Evolutionary conservation across 2,797 vertebrate genomes (phyloP), one percentile per base, ranked within the genome.

Genomic region (Ammospiza maritima): DNA sequence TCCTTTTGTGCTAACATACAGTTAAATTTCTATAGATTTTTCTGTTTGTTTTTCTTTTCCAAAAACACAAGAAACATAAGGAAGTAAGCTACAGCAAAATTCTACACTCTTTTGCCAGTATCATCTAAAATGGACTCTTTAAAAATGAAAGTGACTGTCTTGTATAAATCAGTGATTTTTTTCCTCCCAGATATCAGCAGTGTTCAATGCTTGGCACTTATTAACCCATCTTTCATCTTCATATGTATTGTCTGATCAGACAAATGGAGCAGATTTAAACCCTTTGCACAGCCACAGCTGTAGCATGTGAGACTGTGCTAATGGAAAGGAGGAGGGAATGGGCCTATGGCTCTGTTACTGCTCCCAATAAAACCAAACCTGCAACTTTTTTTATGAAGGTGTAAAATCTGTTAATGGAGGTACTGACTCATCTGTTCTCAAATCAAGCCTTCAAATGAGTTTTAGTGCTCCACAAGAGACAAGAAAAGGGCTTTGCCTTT

Each of bases 371-470:
- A 88, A 64, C 26, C 70, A 84, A 88, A 84, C 83, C 36, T 88
- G 73, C 76, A 84, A 81, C 70, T 90, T 86, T 70, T 89, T 89
- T 34, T 81, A 45, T 60, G 75, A 66, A 88, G 73, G 83, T 58
- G 54, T 93, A 75, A 89, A 94, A 88, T 77, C 76, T 95, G 79
- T 94, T 88, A 93, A 91, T 75, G 79, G 85, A 93, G 54, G 66
- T 78, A 88, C 67, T 82, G 92, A 76, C 62, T 92, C 82, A 57
- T 84, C 94, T 82, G 60, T 65, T 96, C 80, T 77, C 78, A 86
- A 93, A 79, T 72, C 87, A 84, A 85, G 54, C 25, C 62, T 92
- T 86, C 60, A 73, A 71, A 76, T 40, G 79, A 79, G 45, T 74
- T 83, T 84, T 78, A 77, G 58, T 66, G 65, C 74, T 90, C 66